A percentile compares a stretch with the other conserved stretches of the same genome.
phyloP scores from a whole-genome alignment of 2,797 vertebrate genomes.

The Squalus acanthias region DNA sequence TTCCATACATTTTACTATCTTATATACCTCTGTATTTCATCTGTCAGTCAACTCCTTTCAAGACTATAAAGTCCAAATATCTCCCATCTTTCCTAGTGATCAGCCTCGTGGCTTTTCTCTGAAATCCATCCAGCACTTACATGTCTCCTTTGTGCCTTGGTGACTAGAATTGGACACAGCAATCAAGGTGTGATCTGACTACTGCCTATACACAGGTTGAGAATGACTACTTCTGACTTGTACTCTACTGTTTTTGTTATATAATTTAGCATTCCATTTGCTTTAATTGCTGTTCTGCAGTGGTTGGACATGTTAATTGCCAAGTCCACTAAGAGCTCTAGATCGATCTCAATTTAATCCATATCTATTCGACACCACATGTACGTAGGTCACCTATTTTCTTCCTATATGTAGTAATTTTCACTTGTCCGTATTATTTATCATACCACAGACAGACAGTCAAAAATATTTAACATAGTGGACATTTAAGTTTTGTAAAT shows the following conservation, averaged over 20 bases:
- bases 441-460: not conserved
- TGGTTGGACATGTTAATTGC: not conserved
- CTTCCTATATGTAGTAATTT: not conserved
- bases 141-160: not conserved
- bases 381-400: not conserved
- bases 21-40: not conserved
- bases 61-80: not conserved
- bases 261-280: not conserved
- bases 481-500: not conserved
- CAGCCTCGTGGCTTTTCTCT: too few relatives aligned
- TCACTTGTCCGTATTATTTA: not conserved
- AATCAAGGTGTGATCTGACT: not conserved
- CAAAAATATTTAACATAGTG: not conserved
- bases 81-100: not conserved
- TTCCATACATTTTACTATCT: not conserved
- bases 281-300: not conserved
- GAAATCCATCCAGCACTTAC: not conserved
- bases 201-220: not conserved
- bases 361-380: not conserved
- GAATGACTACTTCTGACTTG: not conserved
- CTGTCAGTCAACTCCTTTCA: not conserved
- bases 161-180: not conserved
- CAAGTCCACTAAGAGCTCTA: not conserved
- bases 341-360: slow-evolving; percentile 1
- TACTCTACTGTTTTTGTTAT: not conserved